Percentiles rank a stretch among this genome's conserved stretches.
Conservation (phyloP, 2,888 invertebrate species). For the Entomobrya multifasciata region DNA sequence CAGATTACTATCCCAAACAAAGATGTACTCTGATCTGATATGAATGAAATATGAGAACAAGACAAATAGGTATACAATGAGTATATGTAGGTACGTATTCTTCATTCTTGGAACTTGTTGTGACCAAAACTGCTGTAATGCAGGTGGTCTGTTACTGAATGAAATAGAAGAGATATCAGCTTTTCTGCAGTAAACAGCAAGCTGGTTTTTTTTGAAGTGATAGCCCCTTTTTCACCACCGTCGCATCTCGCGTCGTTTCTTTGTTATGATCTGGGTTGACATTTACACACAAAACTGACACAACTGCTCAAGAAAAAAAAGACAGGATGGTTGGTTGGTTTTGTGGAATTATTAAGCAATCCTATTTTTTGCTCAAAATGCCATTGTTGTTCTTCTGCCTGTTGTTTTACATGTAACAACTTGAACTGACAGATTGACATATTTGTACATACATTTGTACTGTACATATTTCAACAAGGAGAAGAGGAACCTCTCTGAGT, state of each 20-base stretch:
- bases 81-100: neutral
- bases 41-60: constrained; percentile 16
- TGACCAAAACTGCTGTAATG: constrained; percentile 7
- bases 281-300: neutral
- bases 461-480: constrained; percentile 4
- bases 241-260: neutral
- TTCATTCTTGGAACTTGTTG: constrained; percentile 12
- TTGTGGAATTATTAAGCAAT: constrained; percentile 31
- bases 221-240: neutral
- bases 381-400: neutral
- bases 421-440: constrained; percentile 45
- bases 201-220: neutral
- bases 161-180: neutral
- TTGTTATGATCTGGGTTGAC: constrained; percentile 53
- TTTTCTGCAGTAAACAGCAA: constrained; percentile 6
- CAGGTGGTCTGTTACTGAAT: constrained; percentile 22
- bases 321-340: neutral
- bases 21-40: constrained; percentile 22
- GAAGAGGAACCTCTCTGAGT: neutral
- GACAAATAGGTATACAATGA: no score
- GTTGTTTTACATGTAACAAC: neutral
- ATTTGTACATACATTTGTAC: constrained; percentile 30
- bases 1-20: constrained; percentile 1
- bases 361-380: constrained; percentile 1
- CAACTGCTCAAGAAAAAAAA: neutral